A percentile compares a stretch with the other conserved stretches of the same genome.
These are phyloP conservation scores for Tokudaia muenninki DNA, from an alignment of 2,797 vertebrate genomes.

Conservation along the genomic window DNA sequence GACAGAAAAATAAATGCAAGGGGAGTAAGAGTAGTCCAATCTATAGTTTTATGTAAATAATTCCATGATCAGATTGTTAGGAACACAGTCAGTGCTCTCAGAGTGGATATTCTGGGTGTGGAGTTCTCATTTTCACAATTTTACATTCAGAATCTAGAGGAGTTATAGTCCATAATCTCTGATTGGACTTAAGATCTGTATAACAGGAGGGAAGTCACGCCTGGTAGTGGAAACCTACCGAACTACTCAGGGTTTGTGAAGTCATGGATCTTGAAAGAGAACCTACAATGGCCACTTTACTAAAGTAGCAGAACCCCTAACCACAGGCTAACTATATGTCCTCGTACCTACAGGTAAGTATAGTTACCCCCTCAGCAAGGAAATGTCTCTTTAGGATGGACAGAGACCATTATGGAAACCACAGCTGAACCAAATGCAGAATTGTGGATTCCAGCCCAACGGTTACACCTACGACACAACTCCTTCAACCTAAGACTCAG, in stretches of 20 bases:
- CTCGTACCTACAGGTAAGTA: background rate
- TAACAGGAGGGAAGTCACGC: background rate
- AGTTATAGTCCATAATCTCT: background rate
- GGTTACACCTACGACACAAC: background rate
- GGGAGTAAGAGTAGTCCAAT: background rate
- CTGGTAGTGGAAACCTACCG: background rate
- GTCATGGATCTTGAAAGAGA: background rate
- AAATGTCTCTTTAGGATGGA: background rate
- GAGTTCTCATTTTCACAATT: background rate
- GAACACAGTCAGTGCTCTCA: background rate
- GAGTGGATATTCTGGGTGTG: background rate
- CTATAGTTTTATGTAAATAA: background rate
- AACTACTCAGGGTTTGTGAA: background rate
- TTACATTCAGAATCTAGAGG: background rate
- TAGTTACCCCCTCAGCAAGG: background rate
- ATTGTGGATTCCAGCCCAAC: background rate
- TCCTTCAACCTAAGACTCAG: background rate
- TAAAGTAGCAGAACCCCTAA: too few species aligned
- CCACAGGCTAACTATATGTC: background rate
- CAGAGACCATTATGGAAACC: too few species aligned
- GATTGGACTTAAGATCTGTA: too few species aligned
- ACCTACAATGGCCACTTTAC: background rate
- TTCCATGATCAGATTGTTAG: background rate
- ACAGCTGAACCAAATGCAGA: background rate
- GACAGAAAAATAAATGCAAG: slow-evolving; percentile 7